These are phyloP conservation scores for Mesopsocus fuscifrons DNA, from an alignment of 2,888 invertebrate species.

Conservation along the genomic window DNA sequence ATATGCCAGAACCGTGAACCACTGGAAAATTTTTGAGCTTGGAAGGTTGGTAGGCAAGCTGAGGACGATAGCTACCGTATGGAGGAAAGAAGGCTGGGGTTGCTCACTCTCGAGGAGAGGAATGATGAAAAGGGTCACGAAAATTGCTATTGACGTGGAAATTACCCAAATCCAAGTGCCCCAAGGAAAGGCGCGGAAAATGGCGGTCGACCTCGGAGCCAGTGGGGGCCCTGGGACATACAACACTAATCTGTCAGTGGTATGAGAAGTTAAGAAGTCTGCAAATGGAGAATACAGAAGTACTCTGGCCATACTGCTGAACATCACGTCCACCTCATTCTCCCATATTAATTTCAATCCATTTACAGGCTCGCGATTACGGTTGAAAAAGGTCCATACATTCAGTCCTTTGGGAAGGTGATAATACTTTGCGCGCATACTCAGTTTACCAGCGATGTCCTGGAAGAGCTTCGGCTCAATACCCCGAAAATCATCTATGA, in stretches of 20 bases:
- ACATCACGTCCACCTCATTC: background rate
- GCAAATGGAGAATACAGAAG: background rate
- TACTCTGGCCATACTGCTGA: background rate
- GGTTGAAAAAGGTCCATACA: background rate
- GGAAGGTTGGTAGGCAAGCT: background rate
- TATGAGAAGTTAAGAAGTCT: background rate
- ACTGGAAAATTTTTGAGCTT: background rate
- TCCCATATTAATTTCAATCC: background rate
- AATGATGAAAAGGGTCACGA: no score
- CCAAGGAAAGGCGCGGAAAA: background rate
- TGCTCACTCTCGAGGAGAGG: no score
- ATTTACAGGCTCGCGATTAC: background rate
- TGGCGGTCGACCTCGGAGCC: background rate
- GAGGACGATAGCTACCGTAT: background rate
- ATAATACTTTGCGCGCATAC: background rate
- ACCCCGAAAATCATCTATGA: background rate
- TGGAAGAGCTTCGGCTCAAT: background rate
- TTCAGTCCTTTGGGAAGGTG: no score
- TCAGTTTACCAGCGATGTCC: background rate
- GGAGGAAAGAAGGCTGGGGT: background rate
- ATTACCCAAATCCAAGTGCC: background rate
- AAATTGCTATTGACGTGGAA: no score
- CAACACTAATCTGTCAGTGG: background rate
- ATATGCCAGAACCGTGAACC: background rate
- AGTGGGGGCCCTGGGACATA: background rate